These are phyloP conservation scores for Cheilinus undulatus DNA, from an alignment of 2,113 vertebrate species.

Conservation along the genomic window DNA sequence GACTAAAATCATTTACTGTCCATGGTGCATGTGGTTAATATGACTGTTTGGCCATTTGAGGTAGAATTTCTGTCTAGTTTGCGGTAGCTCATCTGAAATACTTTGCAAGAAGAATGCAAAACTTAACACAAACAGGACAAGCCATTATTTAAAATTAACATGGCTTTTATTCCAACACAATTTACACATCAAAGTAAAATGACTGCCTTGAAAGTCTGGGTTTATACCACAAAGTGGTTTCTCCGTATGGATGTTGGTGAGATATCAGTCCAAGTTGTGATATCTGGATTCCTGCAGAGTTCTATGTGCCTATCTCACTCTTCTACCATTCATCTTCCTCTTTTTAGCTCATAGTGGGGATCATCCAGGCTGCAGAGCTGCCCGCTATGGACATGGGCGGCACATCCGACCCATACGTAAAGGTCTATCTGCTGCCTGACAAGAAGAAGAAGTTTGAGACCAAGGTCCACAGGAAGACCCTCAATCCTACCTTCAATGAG, in stretches of 20 bases:
- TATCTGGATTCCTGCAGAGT: not conserved
- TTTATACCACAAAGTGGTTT: not conserved
- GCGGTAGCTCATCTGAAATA: no score
- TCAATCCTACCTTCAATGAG: conserved; percentile 92
- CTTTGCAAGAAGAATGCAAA: no score
- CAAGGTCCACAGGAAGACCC: conserved; percentile 93
- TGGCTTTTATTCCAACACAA: no score
- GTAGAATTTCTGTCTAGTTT: no score
- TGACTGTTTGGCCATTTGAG: no score
- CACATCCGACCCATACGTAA: conserved; percentile 92
- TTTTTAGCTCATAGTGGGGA: conserved; percentile 85
- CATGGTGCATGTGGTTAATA: no score
- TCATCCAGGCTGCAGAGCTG: conserved; percentile 91
- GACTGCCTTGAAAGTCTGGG: no score
- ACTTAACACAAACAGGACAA: no score
- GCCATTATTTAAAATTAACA: no score
- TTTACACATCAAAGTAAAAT: no score
- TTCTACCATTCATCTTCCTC: not conserved
- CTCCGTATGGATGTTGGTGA: conserved; percentile 41
- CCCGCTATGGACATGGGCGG: conserved; percentile 93
- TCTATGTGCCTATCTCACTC: conserved; percentile 26
- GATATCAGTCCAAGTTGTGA: conserved; percentile 15
- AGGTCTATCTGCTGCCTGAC: conserved; percentile 92
- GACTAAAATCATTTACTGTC: no score
- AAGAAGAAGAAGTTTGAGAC: conserved; percentile 94